Conservation (phyloP, 1,140 invertebrate species). For the Zaprionus vittiger region DNA sequence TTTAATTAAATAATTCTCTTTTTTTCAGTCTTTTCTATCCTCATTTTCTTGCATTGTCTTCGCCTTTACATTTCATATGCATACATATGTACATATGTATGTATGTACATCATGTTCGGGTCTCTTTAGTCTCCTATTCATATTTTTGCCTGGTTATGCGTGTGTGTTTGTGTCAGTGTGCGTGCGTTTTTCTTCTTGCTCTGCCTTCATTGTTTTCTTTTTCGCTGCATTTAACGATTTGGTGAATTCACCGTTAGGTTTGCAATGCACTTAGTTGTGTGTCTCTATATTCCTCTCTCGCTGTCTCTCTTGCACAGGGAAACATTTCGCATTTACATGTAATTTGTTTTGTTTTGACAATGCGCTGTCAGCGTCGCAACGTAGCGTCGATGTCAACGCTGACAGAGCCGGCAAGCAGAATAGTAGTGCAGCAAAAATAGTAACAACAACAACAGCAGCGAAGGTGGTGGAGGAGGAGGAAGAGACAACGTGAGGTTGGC, state of each 20-base stretch:
- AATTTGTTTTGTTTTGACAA: slow-evolving; percentile 61
- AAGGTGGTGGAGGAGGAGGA: not conserved
- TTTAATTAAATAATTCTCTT: too few species aligned
- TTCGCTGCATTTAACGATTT: not conserved
- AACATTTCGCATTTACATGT: not conserved
- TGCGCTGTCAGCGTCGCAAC: not conserved
- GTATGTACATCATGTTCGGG: too few species aligned
- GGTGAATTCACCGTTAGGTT: not conserved
- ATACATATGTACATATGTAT: too few species aligned
- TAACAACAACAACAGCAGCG: slow-evolving; percentile 16
- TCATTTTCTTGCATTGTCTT: too few species aligned
- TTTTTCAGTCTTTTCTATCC: too few species aligned
- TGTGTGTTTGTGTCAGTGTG: slow-evolving; percentile 2
- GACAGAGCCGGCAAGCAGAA: slow-evolving; percentile 12
- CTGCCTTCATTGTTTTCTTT: not conserved
- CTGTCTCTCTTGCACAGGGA: not conserved
- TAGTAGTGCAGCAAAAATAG: not conserved
- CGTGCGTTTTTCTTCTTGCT: not conserved
- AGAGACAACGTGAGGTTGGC: slow-evolving; percentile 25
- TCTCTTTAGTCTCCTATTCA: too few species aligned
- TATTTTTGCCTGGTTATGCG: not conserved
- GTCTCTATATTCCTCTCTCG: not conserved
- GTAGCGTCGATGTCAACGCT: not conserved
- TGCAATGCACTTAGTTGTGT: not conserved
- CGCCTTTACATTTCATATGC: too few species aligned